Evolutionary conservation across 2,797 vertebrate species (phyloP), one percentile per base, ranked within the genome.

Genomic region (Gila robusta): DNA sequence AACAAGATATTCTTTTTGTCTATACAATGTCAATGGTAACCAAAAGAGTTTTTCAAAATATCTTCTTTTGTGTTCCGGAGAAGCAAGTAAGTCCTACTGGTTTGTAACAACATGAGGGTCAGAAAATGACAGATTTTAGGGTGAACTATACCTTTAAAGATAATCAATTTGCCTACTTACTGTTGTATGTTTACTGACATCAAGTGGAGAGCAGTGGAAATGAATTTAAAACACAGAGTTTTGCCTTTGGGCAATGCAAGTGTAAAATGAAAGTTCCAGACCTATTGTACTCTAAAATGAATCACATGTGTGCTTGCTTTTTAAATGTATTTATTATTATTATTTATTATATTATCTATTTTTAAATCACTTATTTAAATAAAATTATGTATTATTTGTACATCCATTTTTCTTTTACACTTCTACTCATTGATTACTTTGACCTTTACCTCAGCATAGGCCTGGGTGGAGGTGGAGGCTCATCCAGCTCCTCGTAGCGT

Each of bases 361-460:
- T 54, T 32, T 32, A 3, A 3, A 28, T 32, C 26, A 5, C 9
- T 32, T 21, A 56, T 17, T 28, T 66, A 28, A 28, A 64, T 16
- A 14, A 17, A 52, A 32, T 21, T 5, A 28, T 6, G 21, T 9
- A 16, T 64, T 28, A 17, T 41, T 64, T 79, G 4, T 5, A 5
- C 17, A 76, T 49, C 17, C 16, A 37, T 37, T 56, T 76, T 37
- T 21, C 37, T 39, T 2, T 35, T 73, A 7, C 41, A 21, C 37
- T 64, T 16, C 32, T 28, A 7, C 23, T 69, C 17, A 28, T 67
- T 7, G 6, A 69, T 81, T 52, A 79, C 54, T n/a, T 41, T n/a
- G 37, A 28, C 9, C 73, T 91, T 76, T 94, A 99, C 98, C 98
- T 98, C 71, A 99, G 95, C 98, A 99, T 99, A 0, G 98, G 98